Conservation (phyloP, 2,797 vertebrate species). For the Orientallactaga sibirica region DNA sequence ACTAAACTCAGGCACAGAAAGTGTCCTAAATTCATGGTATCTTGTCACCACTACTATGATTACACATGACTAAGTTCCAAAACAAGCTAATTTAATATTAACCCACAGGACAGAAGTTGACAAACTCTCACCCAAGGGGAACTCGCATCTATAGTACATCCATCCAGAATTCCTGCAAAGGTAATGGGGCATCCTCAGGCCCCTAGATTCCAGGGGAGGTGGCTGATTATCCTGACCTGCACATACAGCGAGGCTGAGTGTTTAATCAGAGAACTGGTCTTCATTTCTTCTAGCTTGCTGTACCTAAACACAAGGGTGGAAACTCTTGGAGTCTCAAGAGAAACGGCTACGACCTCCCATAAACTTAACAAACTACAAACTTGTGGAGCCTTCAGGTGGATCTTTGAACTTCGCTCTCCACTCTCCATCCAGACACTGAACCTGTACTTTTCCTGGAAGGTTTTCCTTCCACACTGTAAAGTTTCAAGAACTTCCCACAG, state of each 20-base stretch:
- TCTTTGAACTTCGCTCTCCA: conserved; percentile 7
- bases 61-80: conserved; percentile 64
- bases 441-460: not conserved
- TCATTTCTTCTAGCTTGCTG: conserved; percentile 32
- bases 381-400: not conserved
- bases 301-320: not conserved
- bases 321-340: conserved; percentile 15
- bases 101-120: conserved; percentile 45
- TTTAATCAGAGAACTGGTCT: not conserved
- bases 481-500: conserved; percentile 42
- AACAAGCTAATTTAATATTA: conserved; percentile 64
- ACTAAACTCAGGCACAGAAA: conserved; percentile 22
- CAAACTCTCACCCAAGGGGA: conserved; percentile 30
- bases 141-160: not conserved
- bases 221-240: not conserved
- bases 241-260: not conserved
- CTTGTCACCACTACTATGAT: conserved; percentile 36
- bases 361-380: conserved; percentile 9
- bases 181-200: not conserved
- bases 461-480: not conserved
- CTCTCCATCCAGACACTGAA: not conserved
- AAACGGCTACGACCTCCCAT: not conserved
- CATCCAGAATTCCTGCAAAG: conserved; percentile 43
- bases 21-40: conserved; percentile 51
- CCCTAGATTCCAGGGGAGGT: not conserved